These are phyloP conservation scores for Tachysurus vachellii DNA, from an alignment of 2,113 vertebrate genomes.

Conservation along the genomic window DNA sequence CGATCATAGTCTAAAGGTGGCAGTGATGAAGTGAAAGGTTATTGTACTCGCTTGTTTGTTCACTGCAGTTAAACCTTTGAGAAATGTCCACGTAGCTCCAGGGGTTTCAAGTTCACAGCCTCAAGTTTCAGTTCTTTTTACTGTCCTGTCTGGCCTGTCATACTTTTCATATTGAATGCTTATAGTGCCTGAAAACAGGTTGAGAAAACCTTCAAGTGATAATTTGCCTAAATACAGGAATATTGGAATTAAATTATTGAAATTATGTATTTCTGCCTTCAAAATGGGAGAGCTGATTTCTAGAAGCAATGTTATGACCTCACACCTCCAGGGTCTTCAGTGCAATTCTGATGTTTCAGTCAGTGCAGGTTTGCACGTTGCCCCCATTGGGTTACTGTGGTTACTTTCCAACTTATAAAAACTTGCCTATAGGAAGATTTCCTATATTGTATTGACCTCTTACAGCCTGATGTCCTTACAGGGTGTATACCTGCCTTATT, in stretches of 20 bases:
- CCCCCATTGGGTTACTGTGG: neutral
- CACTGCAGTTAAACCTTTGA: neutral
- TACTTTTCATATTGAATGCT: neutral
- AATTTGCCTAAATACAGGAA: neutral
- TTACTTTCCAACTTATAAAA: neutral
- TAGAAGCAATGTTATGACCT: neutral
- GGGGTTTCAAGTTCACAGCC: neutral
- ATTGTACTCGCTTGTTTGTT: neutral
- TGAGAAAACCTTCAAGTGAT: neutral
- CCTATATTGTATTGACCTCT: neutral
- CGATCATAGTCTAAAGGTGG: constrained; percentile 25
- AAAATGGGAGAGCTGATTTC: neutral
- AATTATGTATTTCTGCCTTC: neutral
- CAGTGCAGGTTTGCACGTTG: neutral
- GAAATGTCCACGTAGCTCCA: neutral
- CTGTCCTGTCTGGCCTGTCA: neutral
- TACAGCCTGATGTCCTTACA: neutral
- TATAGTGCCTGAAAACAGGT: neutral
- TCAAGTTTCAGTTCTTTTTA: neutral
- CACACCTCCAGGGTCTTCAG: neutral
- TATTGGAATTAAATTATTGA: neutral
- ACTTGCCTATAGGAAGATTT: neutral
- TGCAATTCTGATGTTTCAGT: neutral
- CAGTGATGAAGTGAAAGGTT: constrained; percentile 1
- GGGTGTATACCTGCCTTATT: neutral